Evolutionary conservation across 2,888 invertebrate genomes (phyloP), one percentile per base, ranked within the genome.

Genomic region (Auanema freiburgensis): DNA sequence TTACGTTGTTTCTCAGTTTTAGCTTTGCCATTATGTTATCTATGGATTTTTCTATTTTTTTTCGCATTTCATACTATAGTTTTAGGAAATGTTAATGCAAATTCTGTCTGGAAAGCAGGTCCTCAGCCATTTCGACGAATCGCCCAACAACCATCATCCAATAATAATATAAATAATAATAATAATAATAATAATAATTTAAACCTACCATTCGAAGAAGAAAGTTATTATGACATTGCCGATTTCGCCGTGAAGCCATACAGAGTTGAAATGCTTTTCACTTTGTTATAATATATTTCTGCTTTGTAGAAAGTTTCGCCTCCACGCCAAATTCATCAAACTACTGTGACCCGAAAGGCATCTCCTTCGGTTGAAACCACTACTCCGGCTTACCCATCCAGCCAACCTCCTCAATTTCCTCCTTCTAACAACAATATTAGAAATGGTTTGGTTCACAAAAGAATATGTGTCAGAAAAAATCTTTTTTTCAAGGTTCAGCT

Each of bases 381-480:
- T 57, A 66, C 63, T 16, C 72, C 70, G 10, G 70, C 68, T 50
- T 57, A 62, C 21, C 76, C 69, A n/a, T 62, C 62, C 49, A 65
- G 66, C n/a, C 70, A 69, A 46, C 76, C 66, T 24, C 71, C 71
- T 12, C 69, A 70, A 53, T 57, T 67, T 49, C 73, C 76, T 14
- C 68, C 64, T 5, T 14, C 64, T 1, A 64, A 61, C 12, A 60
- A 64, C 23, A 67, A 67, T 55, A 64, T 59, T 59, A 56, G 2
- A 24, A 18, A 23, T 52, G 8, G 53, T n/a, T 52, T 52, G 16
- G 5, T 12, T 43, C 43, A 43, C 43, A n/a, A 43, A 43, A 43
- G 11, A 12, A 43, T 43, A 43, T n/a, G 43, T 43, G 43, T 43
- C 12, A 43, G n/a, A 12, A 12, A 12, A 11, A 43, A 43, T 43